Evolutionary conservation across 1,140 invertebrate species (phyloP), one percentile per base, ranked within the genome.

Genomic region (Drosophila orosa): DNA sequence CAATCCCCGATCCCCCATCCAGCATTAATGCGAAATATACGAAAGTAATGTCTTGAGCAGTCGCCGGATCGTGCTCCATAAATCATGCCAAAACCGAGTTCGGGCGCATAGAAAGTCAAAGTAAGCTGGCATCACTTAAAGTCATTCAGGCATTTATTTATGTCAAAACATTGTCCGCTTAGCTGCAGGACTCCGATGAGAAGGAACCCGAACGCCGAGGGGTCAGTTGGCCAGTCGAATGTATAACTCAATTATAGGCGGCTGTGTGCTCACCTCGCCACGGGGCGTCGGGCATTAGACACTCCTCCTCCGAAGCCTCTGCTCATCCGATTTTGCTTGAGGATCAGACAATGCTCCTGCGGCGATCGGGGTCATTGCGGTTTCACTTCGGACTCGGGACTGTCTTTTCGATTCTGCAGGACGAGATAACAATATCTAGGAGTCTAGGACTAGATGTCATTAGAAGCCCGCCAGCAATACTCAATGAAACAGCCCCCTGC

Each of bases 171-270:
- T 74, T 82, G 57, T 89, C 48, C 80, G 76, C 74, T 83, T 71
- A 77, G 80, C 73, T 62, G 65, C 59, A 39, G 33, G 42, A 45
- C 42, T 44, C 42, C 42, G 13, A 40, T 19, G 37, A 31, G 39
- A 9, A 22, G 45, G 29, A 35, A 37, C n/a, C 27, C 57, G 63
- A 65, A 55, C 52, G 33, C 47, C 59, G 63, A 85, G 69, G 77
- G 81, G 82, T 85, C 82, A 86, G 65, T 71, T 47, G 50, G 50
- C 17, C 74, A 65, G 58, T 74, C 79, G 58, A 42, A 57, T 62
- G 80, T 87, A 87, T 87, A 87, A 87, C 83, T 87, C 83, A 87
- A 87, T 87, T 87, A 89, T 69, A 87, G 80, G 78, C 80, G 80
- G 74, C 80, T 87, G 62, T 75, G 73, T 78, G 76, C 83, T 80